Conservation (phyloP, 2,797 vertebrate species). For the Aldrovandia affinis region DNA sequence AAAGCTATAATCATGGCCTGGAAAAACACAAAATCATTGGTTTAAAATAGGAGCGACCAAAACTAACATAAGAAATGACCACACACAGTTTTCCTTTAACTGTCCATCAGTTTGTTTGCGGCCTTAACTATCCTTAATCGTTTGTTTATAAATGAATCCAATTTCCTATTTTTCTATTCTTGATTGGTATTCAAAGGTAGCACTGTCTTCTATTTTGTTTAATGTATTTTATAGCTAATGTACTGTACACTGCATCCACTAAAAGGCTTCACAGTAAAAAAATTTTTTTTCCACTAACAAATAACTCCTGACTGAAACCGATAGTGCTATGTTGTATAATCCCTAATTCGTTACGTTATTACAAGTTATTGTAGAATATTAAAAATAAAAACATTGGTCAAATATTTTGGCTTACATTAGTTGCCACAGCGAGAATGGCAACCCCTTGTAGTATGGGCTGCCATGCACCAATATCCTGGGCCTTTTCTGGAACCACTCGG, state of each 20-base stretch:
- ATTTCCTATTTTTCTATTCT: not conserved
- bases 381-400: not conserved
- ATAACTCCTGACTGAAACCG: not conserved
- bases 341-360: too few species aligned
- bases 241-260: too few species aligned
- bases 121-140: not conserved
- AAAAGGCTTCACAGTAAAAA: too few species aligned
- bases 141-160: not conserved
- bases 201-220: not conserved
- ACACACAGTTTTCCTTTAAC: not conserved
- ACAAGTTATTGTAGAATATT: not conserved
- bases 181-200: not conserved
- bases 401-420: slow-evolving; percentile 78
- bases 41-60: not conserved
- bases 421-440: slow-evolving; percentile 88
- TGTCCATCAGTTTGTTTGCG: not conserved
- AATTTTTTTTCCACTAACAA: not conserved
- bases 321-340: not conserved
- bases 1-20: slow-evolving; percentile 96
- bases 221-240: too few species aligned
- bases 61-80: not conserved
- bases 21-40: not conserved
- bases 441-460: slow-evolving; percentile 92
- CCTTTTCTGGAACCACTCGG: slow-evolving; percentile 86
- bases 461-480: slow-evolving; percentile 90